Conservation (phyloP, 2,113 vertebrate genomes). For the Eulemur rufifrons region DNA sequence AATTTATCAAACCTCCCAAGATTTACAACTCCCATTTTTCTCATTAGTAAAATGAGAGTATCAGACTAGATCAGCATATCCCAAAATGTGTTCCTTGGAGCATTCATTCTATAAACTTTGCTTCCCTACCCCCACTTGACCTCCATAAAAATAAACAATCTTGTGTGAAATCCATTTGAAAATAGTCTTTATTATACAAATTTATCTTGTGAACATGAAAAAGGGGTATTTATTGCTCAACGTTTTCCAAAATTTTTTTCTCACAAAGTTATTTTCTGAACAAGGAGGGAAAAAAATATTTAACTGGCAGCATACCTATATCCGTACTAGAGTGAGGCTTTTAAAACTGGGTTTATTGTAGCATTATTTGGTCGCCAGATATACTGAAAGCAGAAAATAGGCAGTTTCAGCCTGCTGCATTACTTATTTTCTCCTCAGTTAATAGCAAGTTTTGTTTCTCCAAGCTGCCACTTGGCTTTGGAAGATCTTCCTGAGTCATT, state of each 20-base stretch:
- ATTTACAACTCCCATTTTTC: not conserved
- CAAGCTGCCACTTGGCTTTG: slow-evolving; percentile 54
- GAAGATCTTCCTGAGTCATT: slow-evolving; percentile 72
- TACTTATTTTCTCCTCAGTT: slow-evolving; percentile 38
- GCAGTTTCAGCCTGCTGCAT: not conserved
- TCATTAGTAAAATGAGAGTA: not conserved
- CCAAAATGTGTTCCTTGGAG: not conserved
- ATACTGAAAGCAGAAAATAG: not conserved
- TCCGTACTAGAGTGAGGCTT: not conserved
- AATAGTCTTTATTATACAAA: not conserved
- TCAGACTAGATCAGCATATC: not conserved
- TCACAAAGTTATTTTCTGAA: not conserved
- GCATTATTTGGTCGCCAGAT: not conserved
- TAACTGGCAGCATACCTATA: not conserved
- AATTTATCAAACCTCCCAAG: not conserved
- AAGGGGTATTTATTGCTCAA: not conserved
- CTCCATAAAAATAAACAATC: not conserved
- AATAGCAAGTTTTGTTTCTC: slow-evolving; percentile 46
- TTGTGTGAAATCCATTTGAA: not conserved
- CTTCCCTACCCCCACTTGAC: not conserved
- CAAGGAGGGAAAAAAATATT: not conserved
- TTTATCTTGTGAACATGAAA: not conserved
- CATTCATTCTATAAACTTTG: not conserved
- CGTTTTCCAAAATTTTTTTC: not conserved
- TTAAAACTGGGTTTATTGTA: not conserved